These are phyloP conservation scores for Scarus forsteni DNA, from an alignment of 2,797 vertebrate species.

Conservation along the genomic window DNA sequence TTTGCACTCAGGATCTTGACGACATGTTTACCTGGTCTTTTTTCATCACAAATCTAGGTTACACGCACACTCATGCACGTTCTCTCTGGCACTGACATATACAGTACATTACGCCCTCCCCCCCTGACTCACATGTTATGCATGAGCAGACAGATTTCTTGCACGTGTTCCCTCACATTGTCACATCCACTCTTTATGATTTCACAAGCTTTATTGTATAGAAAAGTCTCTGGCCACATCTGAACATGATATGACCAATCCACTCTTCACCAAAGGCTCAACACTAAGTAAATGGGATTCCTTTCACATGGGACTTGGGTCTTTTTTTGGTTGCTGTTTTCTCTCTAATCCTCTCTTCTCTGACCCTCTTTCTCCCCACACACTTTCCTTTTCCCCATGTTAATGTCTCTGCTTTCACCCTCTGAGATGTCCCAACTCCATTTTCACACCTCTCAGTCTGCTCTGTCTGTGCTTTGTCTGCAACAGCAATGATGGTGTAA, in stretches of 20 bases:
- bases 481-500: conserved; percentile 81
- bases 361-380: conserved; percentile 18
- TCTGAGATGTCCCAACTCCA: conserved; percentile 7
- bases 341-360: conserved; percentile 38
- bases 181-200: conserved; percentile 25
- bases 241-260: not conserved
- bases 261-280: not conserved
- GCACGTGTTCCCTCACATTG: conserved; percentile 28
- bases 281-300: conserved; percentile 24
- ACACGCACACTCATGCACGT: not conserved
- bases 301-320: conserved; percentile 15
- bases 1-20: not conserved
- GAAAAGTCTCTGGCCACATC: conserved; percentile 12
- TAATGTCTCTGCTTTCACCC: conserved; percentile 20
- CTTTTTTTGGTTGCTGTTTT: conserved; percentile 11
- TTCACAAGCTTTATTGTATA: conserved; percentile 6
- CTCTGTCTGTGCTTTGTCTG: not conserved
- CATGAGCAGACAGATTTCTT: conserved; percentile 37
- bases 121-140: conserved; percentile 20
- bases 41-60: conserved; percentile 13
- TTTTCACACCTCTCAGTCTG: conserved; percentile 11
- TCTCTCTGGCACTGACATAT: not conserved
- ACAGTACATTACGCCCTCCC: not conserved
- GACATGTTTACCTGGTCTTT: conserved; percentile 41
- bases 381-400: conserved; percentile 18